phyloP scores from a whole-genome alignment of 2,797 vertebrate genomes.

The Limnodromus scolopaceus region DNA sequence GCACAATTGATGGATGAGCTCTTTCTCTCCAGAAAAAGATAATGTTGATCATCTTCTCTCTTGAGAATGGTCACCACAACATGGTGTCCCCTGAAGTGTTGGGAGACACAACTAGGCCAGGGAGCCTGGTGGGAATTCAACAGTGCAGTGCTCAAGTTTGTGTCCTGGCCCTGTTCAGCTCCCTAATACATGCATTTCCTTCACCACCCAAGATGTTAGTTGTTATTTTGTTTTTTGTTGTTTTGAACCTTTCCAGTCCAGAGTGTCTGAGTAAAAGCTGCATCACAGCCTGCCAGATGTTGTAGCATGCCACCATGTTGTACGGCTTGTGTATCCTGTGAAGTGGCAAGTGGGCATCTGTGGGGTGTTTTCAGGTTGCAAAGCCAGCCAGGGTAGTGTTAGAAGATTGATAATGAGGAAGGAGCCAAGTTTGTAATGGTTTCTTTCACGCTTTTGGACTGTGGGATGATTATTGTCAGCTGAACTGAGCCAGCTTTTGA shows the following conservation, averaged over 20 bases:
- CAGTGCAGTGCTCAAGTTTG: not conserved
- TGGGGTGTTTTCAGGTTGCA: not conserved
- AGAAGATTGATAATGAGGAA: not conserved
- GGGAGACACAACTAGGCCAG: not conserved
- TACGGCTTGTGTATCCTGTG: not conserved
- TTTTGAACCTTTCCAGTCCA: not conserved
- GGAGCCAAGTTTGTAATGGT: not conserved
- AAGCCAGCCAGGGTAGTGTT: not conserved
- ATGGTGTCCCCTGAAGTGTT: not conserved
- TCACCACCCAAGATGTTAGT: not conserved
- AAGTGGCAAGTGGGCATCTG: not conserved
- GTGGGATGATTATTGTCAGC: not conserved
- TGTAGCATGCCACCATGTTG: not conserved
- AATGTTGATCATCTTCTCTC: not conserved
- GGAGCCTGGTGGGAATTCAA: not conserved
- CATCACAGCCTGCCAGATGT: not conserved
- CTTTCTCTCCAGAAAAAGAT: not conserved
- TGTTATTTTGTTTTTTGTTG: not conserved
- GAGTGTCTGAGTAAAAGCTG: not conserved
- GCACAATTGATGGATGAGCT: not conserved
- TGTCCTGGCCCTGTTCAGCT: not conserved
- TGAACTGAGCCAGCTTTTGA: not conserved
- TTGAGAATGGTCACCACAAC: not conserved
- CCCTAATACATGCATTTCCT: not conserved
- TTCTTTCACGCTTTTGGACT: not conserved